phyloP scores from a whole-genome alignment of 2,113 vertebrate species.

The Gymnogyps californianus region DNA sequence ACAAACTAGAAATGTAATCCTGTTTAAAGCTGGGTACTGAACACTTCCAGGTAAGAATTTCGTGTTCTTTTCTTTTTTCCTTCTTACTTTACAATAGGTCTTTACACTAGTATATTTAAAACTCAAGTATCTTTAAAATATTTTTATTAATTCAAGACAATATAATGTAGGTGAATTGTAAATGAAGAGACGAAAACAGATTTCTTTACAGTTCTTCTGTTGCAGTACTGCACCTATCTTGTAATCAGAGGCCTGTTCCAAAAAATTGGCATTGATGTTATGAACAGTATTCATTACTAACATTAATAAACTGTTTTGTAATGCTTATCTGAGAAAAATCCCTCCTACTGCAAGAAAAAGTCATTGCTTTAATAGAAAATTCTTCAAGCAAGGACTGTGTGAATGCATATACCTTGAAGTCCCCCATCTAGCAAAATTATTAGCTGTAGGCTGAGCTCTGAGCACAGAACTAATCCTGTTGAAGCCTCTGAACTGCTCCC shows the following conservation, averaged over 20 bases:
- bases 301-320: not conserved
- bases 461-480: not conserved
- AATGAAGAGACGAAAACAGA: not conserved
- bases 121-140: not conserved
- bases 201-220: not conserved
- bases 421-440: not conserved
- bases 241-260: not conserved
- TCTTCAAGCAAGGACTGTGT: not conserved
- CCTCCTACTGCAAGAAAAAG: not conserved
- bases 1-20: conserved; percentile 6
- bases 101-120: not conserved
- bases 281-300: not conserved
- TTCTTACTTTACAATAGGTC: not conserved
- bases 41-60: conserved; percentile 59
- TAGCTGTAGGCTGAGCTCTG: not conserved
- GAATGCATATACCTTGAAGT: not conserved
- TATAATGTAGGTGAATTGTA: not conserved
- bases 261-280: not conserved
- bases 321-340: not conserved
- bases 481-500: not conserved
- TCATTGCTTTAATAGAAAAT: not conserved
- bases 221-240: not conserved
- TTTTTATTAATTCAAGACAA: not conserved
- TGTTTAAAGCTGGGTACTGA: conserved; percentile 20
- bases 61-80: not conserved